These are phyloP conservation scores for Leptopilina syphax DNA, from an alignment of 2,888 invertebrate genomes.

Conservation along the genomic window DNA sequence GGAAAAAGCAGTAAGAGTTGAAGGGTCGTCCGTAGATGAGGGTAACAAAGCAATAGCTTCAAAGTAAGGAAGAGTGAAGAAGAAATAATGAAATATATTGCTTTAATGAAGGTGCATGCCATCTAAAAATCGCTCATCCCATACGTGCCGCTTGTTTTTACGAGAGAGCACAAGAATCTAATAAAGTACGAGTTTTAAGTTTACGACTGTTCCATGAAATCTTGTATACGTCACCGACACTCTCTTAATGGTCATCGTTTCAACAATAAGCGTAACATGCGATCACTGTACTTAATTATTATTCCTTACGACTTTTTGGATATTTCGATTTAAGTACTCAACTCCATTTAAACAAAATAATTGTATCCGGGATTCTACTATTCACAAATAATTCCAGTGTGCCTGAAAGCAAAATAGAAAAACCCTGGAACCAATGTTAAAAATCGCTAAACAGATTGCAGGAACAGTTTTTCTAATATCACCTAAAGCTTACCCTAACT, in stretches of 20 bases:
- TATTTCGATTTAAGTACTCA: not conserved
- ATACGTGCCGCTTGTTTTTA: constrained; percentile 6
- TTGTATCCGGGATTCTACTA: too few species aligned
- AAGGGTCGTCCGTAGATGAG: not conserved
- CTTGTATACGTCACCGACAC: not conserved
- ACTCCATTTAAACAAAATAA: too few species aligned
- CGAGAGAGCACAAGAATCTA: not conserved
- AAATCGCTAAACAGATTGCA: too few species aligned
- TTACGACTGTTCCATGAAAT: constrained; percentile 41
- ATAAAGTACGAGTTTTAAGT: constrained; percentile 42
- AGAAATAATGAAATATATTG: constrained; percentile 53
- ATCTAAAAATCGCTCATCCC: constrained; percentile 46
- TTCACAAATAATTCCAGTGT: too few species aligned
- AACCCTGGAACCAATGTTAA: too few species aligned
- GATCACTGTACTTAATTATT: not conserved
- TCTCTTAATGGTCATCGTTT: not conserved
- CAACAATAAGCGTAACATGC: not conserved
- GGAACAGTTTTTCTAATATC: too few species aligned
- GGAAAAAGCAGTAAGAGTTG: constrained; percentile 1
- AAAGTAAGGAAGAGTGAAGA: not conserved
- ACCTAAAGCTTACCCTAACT: too few species aligned
- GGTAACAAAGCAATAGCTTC: constrained; percentile 1
- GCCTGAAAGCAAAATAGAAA: too few species aligned
- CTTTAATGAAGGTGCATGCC: constrained; percentile 48
- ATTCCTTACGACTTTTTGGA: not conserved